A percentile compares a stretch with the other conserved stretches of the same genome.
These are phyloP conservation scores for Cotesia glomerata DNA, from an alignment of 1,140 invertebrate genomes.

Conservation along the genomic window DNA sequence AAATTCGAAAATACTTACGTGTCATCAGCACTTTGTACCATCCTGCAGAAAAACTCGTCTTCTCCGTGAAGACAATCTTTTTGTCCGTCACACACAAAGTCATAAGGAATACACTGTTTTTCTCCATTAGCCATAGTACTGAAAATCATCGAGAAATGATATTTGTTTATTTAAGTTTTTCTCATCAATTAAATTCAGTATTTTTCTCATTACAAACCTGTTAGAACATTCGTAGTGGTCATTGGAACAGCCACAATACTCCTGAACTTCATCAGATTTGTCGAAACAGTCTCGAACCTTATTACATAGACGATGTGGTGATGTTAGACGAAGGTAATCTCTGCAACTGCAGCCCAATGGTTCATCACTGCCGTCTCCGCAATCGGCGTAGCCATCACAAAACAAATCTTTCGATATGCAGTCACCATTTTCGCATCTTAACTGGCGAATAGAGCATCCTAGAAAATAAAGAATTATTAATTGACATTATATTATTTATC, in stretches of 20 bases:
- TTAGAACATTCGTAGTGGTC: constrained; percentile 61
- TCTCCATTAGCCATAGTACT: constrained; percentile 29
- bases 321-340: constrained; percentile 70
- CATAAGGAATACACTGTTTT: constrained; percentile 67
- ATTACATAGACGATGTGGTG: constrained; percentile 76
- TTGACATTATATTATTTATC: no score
- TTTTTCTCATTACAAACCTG: constrained; percentile 38
- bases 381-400: constrained; percentile 72
- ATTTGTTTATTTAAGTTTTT: neutral
- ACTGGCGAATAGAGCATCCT: constrained; percentile 67
- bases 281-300: constrained; percentile 80
- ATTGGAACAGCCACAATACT: constrained; percentile 68
- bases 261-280: constrained; percentile 76
- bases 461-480: constrained; percentile 18
- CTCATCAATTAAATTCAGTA: neutral
- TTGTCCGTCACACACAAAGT: constrained; percentile 76
- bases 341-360: constrained; percentile 71
- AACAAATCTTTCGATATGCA: constrained; percentile 74
- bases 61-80: constrained; percentile 73
- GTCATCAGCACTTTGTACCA: constrained; percentile 32
- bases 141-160: constrained; percentile 13
- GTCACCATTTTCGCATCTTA: constrained; percentile 71
- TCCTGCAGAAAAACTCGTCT: constrained; percentile 69
- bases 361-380: constrained; percentile 76
- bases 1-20: constrained; percentile 36